phyloP scores from a whole-genome alignment of 2,888 invertebrate species.

The Rotaria macrura region DNA sequence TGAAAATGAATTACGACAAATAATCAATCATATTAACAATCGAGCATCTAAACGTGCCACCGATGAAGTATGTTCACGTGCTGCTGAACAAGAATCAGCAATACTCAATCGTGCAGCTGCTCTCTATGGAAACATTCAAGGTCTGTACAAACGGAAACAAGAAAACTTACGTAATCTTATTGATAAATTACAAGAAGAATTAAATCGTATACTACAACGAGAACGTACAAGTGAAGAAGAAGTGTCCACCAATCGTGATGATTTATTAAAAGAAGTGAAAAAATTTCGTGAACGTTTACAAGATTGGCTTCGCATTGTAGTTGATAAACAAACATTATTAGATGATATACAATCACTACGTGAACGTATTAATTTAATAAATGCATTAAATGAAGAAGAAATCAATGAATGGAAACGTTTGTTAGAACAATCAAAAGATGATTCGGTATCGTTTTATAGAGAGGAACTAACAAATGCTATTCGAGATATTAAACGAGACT shows the following conservation, averaged over 20 bases:
- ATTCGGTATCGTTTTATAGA: not conserved
- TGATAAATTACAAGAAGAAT: slow-evolving; percentile 18
- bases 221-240: not conserved
- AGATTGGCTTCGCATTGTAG: not conserved
- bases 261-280: not conserved
- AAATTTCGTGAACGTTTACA: not conserved
- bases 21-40: not conserved
- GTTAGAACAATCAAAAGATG: not conserved
- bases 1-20: slow-evolving; percentile 2
- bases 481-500: not conserved
- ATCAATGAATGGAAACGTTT: slow-evolving; percentile 19
- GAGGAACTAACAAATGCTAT: slow-evolving; percentile 21
- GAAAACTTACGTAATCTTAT: slow-evolving; percentile 1
- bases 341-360: slow-evolving; percentile 20
- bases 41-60: not conserved
- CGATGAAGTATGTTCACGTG: slow-evolving; percentile 7
- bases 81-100: slow-evolving; percentile 5
- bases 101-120: not conserved
- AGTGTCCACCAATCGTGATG: not conserved
- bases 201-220: not conserved
- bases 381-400: slow-evolving; percentile 15
- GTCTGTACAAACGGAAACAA: not conserved
- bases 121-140: not conserved
- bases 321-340: slow-evolving; percentile 6
- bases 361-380: slow-evolving; percentile 11